A percentile compares a stretch with the other conserved stretches of the same genome.
phyloP scores from a whole-genome alignment of 2,113 vertebrate genomes.

The Urocolius indicus region DNA sequence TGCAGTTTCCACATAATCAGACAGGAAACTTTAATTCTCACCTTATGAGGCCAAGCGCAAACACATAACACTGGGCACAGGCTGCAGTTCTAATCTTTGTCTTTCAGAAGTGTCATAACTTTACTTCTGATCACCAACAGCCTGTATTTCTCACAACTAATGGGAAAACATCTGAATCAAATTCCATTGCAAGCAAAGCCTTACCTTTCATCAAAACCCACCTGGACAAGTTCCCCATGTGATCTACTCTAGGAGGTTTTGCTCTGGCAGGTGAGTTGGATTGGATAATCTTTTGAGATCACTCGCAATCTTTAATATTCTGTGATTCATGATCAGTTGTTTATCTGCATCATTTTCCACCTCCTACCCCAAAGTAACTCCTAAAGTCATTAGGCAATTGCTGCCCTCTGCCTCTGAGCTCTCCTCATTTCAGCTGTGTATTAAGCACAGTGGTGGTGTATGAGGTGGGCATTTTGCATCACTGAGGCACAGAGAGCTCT shows the following conservation, averaged over 20 bases:
- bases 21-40: constrained; percentile 54
- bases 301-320: no score
- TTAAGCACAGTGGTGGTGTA: not conserved
- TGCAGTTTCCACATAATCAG: constrained; percentile 52
- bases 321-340: not conserved
- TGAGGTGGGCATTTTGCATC: not conserved
- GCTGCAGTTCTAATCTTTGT: not conserved
- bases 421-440: not conserved
- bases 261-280: no score
- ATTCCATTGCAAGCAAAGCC: not conserved
- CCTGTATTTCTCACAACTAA: not conserved
- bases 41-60: constrained; percentile 7
- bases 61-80: not conserved
- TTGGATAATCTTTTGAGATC: no score
- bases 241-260: no score
- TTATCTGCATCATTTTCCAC: not conserved
- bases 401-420: not conserved
- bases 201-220: not conserved
- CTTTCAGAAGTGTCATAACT: not conserved
- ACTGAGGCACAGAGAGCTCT: not conserved
- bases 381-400: not conserved
- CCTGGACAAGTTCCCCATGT: no score
- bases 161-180: not conserved
- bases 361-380: not conserved
- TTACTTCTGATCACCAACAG: not conserved